phyloP scores from a whole-genome alignment of 2,113 vertebrate species.

The Tapirus terrestris region DNA sequence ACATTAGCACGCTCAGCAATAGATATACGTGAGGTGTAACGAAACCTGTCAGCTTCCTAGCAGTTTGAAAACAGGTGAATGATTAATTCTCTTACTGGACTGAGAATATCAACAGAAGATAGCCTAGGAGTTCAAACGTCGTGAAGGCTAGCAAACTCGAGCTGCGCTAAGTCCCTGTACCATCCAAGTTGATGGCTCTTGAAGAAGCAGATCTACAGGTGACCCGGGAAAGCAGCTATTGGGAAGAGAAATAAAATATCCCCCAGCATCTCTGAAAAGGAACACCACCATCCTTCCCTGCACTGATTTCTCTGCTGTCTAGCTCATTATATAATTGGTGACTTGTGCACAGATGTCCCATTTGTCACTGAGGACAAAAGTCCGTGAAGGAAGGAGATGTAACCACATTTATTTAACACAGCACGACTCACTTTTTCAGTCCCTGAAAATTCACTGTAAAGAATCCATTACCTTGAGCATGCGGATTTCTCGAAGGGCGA shows the following conservation, averaged over 20 bases:
- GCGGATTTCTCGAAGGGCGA: slow-evolving; percentile 95
- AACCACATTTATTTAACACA: not conserved
- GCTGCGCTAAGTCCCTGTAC: not conserved
- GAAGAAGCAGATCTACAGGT: not conserved
- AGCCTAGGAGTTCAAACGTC: not conserved
- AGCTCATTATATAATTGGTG: not conserved
- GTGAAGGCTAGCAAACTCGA: not conserved
- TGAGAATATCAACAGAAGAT: not conserved
- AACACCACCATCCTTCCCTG: not conserved
- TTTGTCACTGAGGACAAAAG: not conserved
- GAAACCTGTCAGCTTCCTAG: not conserved
- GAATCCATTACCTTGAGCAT: slow-evolving; percentile 93
- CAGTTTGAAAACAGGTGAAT: not conserved
- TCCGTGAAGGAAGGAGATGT: not conserved
- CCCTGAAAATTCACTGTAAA: slow-evolving; percentile 10
- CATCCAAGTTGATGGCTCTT: not conserved
- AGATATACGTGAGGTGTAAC: not conserved
- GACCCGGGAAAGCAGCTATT: not conserved
- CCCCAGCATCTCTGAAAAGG: not conserved
- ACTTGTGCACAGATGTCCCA: not conserved
- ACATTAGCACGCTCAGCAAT: not conserved
- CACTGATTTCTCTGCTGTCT: too few species aligned
- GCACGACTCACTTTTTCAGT: not conserved
- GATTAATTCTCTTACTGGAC: not conserved
- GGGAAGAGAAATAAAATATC: not conserved